Percentiles rank a stretch among this genome's conserved stretches.
Conservation (phyloP, 2,113 vertebrate genomes). For the Prolemur simus region DNA sequence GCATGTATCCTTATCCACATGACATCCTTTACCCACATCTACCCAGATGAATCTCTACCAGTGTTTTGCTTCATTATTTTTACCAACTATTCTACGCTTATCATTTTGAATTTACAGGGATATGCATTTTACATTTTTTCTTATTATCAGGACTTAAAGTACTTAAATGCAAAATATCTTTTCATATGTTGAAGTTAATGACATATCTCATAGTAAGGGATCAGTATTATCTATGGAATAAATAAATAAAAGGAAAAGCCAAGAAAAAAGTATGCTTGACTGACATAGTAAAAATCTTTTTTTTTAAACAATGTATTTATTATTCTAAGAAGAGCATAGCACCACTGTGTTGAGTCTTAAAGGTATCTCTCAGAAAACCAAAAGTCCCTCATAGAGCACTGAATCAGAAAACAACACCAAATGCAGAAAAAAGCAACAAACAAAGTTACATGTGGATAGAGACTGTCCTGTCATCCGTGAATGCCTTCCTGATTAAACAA, state of each 20-base stretch:
- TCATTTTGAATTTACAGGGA: background rate
- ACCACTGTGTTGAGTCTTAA: background rate
- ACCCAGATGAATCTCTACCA: background rate
- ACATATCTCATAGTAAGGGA: background rate
- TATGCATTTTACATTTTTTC: background rate
- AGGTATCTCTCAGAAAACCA: background rate
- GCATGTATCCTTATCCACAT: background rate
- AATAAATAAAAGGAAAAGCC: background rate
- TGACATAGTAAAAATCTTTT: background rate
- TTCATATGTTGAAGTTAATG: background rate
- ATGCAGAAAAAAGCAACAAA: conserved; percentile 16
- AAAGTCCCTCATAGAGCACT: conserved; percentile 2
- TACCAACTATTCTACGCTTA: background rate
- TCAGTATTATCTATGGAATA: background rate
- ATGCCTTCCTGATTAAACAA: conserved; percentile 59
- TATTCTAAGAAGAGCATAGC: background rate
- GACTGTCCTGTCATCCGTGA: conserved; percentile 45
- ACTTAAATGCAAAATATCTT: background rate
- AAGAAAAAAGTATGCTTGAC: background rate
- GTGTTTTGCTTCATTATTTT: background rate
- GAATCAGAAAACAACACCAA: conserved; percentile 14
- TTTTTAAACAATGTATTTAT: background rate
- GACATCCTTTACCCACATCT: background rate
- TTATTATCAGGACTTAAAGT: background rate
- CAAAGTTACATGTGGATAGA: background rate